Conservation (phyloP, 2,888 invertebrate genomes). For the Xylota sylvarum region DNA sequence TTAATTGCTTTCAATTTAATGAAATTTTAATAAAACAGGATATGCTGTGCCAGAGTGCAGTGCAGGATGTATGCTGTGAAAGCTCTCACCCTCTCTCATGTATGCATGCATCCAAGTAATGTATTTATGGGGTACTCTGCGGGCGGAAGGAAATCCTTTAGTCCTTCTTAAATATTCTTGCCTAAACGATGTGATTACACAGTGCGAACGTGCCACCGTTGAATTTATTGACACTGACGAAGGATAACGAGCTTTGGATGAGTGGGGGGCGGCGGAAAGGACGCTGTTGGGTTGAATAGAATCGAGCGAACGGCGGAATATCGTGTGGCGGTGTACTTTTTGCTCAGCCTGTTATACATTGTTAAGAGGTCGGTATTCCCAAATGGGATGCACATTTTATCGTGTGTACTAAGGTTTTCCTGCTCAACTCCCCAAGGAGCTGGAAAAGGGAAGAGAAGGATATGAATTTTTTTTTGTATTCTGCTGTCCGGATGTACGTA, state of each 20-base stretch:
- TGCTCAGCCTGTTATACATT: slow-evolving; percentile 34
- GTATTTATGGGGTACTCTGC: not conserved
- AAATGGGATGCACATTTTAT: slow-evolving; percentile 68
- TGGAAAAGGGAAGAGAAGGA: not conserved
- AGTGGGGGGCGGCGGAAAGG: not conserved
- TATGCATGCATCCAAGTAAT: slow-evolving; percentile 26
- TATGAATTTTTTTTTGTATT: not conserved
- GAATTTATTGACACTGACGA: slow-evolving; percentile 65
- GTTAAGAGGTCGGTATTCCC: slow-evolving; percentile 38
- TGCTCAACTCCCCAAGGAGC: slow-evolving; percentile 31
- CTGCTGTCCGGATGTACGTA: not conserved
- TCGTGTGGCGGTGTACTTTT: slow-evolving; percentile 26
- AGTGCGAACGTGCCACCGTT: slow-evolving; percentile 59
- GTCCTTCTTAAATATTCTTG: slow-evolving; percentile 37
- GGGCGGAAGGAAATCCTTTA: slow-evolving; percentile 50
- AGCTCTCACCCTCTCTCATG: not conserved
- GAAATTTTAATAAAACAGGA: slow-evolving; percentile 82
- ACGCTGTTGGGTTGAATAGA: not conserved
- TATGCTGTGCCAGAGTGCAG: slow-evolving; percentile 11
- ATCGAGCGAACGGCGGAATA: not conserved
- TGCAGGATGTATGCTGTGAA: slow-evolving; percentile 7
- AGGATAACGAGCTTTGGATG: slow-evolving; percentile 45
- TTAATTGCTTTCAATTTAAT: slow-evolving; percentile 83
- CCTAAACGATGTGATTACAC: slow-evolving; percentile 59
- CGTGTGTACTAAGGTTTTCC: slow-evolving; percentile 32